Evolutionary conservation across 2,113 vertebrate genomes (phyloP).

Genomic region (Phyllostomus hastatus): DNA sequence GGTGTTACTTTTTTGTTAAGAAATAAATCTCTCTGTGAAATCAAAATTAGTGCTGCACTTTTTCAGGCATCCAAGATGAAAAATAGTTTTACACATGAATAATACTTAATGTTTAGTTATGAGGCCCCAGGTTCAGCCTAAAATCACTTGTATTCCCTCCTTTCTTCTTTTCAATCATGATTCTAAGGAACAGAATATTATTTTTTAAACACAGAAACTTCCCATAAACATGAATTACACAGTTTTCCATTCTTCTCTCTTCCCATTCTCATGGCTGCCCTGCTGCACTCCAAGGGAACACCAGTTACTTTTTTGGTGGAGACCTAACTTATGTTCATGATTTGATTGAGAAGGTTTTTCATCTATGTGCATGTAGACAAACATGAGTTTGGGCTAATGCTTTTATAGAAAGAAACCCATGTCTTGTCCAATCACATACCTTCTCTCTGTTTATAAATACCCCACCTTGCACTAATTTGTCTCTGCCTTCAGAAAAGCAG

Average conservation of each 20-base stretch:
- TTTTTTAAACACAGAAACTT: not conserved
- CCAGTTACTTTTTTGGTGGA: not conserved
- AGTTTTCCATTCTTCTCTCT: not conserved
- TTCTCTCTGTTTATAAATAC: not conserved
- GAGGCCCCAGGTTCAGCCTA: not conserved
- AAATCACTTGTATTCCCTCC: too few relatives aligned
- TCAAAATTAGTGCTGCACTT: not conserved
- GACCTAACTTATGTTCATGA: not conserved
- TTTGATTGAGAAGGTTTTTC: not conserved
- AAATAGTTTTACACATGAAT: not conserved
- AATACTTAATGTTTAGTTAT: not conserved
- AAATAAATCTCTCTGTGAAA: constrained; percentile 18
- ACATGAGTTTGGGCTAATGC: not conserved
- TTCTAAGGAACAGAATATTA: not conserved
- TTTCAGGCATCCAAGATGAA: not conserved
- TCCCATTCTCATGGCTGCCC: not conserved
- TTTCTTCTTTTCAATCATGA: not conserved
- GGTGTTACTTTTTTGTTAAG: not conserved
- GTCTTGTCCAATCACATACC: not conserved
- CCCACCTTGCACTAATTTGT: not conserved
- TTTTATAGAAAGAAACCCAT: not conserved
- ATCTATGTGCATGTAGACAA: not conserved
- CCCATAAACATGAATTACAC: too few relatives aligned
- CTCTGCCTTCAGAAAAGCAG: not conserved
- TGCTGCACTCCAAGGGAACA: not conserved